These are phyloP conservation scores for Xiphophorus couchianus DNA, from an alignment of 2,113 vertebrate species.

Conservation along the genomic window DNA sequence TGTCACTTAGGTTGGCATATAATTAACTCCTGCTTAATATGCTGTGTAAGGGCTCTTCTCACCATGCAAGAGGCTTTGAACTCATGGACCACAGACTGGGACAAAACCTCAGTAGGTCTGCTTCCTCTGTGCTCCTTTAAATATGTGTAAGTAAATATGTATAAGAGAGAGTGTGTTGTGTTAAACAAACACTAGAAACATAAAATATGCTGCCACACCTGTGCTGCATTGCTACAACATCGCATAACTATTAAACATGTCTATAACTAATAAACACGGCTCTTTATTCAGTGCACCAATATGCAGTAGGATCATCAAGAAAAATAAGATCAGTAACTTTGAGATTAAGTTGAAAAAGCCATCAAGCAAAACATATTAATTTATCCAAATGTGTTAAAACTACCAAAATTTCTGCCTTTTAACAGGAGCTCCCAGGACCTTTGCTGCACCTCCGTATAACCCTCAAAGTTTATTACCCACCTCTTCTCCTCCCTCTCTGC, in stretches of 20 bases:
- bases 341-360: background rate
- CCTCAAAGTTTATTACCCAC: conserved; percentile 68
- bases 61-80: conserved; percentile 81
- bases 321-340: background rate
- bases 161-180: conserved; percentile 23
- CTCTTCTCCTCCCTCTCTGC: conserved; percentile 62
- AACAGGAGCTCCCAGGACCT: conserved; percentile 67
- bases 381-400: background rate
- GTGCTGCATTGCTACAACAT: conserved; percentile 6
- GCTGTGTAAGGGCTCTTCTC: conserved; percentile 82
- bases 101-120: conserved; percentile 80
- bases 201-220: conserved; percentile 6
- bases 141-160: conserved; percentile 51
- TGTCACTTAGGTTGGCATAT: conserved; percentile 83
- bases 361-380: background rate
- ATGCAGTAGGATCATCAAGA: background rate
- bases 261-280: background rate
- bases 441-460: conserved; percentile 69
- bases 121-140: conserved; percentile 59
- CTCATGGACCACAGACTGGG: conserved; percentile 76
- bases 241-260: background rate
- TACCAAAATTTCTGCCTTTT: background rate
- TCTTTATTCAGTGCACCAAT: background rate
- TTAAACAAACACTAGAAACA: conserved; percentile 43
- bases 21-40: conserved; percentile 88